Evolutionary conservation across 1,140 invertebrate genomes (phyloP), one percentile per base, ranked within the genome.

Genomic region (Lepidostoma basale): DNA sequence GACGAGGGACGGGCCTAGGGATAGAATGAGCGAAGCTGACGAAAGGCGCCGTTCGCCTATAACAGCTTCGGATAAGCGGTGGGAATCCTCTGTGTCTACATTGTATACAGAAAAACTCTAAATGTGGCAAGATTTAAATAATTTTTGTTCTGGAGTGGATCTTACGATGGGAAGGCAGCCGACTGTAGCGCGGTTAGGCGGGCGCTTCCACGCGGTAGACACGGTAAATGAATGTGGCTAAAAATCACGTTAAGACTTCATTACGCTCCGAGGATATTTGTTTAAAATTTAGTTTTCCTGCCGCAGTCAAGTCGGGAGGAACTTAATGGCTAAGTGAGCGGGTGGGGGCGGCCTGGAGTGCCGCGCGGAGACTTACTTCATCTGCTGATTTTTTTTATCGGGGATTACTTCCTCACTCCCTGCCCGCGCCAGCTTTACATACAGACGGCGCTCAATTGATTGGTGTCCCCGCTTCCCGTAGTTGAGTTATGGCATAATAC

Each of bases 191-290:
- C 20, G 16, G n/a, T 4, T 5, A 18, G 9, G 16, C 20, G 39
- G 33, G 22, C 36, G 56, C 56, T 44, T 42, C 56, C 56, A 40
- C 56, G 56, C 56, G 42, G 60, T 62, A 72, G 70, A 72, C 70
- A 67, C 66, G 60, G 62, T 68, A 68, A 72, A 72, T 72, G 70
- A 68, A 72, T 72, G 70, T 72, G 70, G 70, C 67, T 72, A 68
- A 72, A 72, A 72, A 72, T 72, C 67, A 72, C 70, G 70, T 72
- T 72, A 72, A 72, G 70, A 72, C 70, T 68, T 72, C 67, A 72
- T 72, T 72, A 72, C 70, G 70, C 70, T 72, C 42, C 33, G 70
- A 72, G 67, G 70, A 72, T 72, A 72, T 68, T 72, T 72, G 70
- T 72, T 72, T 72, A 72, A 68, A 68, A 72, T 72, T 72, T 68